Conservation (phyloP, 2,888 invertebrate species). For the Lasioglossum villosulum region DNA sequence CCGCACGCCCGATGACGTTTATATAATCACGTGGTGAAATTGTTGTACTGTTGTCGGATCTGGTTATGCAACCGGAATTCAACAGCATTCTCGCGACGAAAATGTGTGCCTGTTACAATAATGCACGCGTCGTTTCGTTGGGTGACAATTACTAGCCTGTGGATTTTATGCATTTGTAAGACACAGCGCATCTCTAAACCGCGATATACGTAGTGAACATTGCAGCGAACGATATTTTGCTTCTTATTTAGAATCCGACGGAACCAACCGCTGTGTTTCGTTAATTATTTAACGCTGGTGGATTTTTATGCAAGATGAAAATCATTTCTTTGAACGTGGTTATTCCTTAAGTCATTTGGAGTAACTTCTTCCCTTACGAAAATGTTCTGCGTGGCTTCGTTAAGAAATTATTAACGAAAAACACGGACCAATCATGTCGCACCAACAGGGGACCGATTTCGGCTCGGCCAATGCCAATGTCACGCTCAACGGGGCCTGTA, state of each 20-base stretch:
- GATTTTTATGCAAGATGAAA: not conserved
- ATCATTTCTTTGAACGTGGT: not conserved
- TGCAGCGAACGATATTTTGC: not conserved
- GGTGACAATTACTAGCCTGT: not conserved
- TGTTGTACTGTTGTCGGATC: slow-evolving; percentile 70
- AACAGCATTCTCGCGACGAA: slow-evolving; percentile 54
- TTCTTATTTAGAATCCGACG: not conserved
- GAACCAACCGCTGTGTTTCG: too few species aligned
- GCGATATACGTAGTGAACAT: not conserved
- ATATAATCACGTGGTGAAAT: slow-evolving; percentile 78
- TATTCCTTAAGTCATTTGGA: too few species aligned
- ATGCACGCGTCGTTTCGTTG: slow-evolving; percentile 9
- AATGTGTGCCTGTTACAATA: slow-evolving; percentile 42
- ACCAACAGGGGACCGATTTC: too few species aligned
- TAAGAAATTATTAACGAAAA: too few species aligned
- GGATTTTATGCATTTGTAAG: slow-evolving; percentile 2
- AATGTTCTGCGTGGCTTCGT: not conserved
- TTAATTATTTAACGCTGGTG: not conserved
- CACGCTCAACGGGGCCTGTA: too few species aligned
- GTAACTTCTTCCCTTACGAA: too few species aligned
- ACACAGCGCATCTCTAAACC: not conserved
- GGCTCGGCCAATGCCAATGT: too few species aligned
- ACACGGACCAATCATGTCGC: too few species aligned
- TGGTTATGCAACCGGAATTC: slow-evolving; percentile 74
- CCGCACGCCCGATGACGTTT: slow-evolving; percentile 76